Evolutionary conservation across 2,113 vertebrate genomes (phyloP).

Genomic region (Chloroceryle aenea): DNA sequence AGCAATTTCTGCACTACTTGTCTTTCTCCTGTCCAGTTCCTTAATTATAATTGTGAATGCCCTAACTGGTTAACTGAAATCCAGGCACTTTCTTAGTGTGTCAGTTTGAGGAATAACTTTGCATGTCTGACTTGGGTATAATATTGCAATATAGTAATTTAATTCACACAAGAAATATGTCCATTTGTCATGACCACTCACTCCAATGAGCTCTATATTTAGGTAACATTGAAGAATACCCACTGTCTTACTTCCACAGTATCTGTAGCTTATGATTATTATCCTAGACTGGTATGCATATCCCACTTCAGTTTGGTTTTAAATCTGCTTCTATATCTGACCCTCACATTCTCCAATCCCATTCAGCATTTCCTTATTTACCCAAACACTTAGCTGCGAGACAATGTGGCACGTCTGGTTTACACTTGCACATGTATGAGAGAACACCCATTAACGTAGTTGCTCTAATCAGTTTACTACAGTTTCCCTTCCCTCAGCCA

Average conservation of each 20-base stretch:
- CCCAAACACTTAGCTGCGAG: not conserved
- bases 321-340: not conserved
- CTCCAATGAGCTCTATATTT: not conserved
- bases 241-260: not conserved
- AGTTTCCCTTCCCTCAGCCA: not conserved
- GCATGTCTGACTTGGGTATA: not conserved
- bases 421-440: not conserved
- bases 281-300: not conserved
- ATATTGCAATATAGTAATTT: not conserved
- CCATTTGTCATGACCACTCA: not conserved
- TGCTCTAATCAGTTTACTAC: not conserved
- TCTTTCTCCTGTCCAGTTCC: slow-evolving; percentile 25
- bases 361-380: not conserved
- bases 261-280: not conserved
- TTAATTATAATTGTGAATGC: slow-evolving; percentile 56
- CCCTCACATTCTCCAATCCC: not conserved
- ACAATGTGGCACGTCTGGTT: not conserved
- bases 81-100: not conserved
- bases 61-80: not conserved
- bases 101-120: not conserved
- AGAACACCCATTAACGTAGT: not conserved
- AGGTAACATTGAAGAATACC: not conserved
- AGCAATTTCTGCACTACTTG: slow-evolving; percentile 52
- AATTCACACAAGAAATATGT: not conserved
- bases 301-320: not conserved